A percentile compares a stretch with the other conserved stretches of the same genome.
phyloP scores from a whole-genome alignment of 1,140 invertebrate genomes.

The Eurosta solidaginis region DNA sequence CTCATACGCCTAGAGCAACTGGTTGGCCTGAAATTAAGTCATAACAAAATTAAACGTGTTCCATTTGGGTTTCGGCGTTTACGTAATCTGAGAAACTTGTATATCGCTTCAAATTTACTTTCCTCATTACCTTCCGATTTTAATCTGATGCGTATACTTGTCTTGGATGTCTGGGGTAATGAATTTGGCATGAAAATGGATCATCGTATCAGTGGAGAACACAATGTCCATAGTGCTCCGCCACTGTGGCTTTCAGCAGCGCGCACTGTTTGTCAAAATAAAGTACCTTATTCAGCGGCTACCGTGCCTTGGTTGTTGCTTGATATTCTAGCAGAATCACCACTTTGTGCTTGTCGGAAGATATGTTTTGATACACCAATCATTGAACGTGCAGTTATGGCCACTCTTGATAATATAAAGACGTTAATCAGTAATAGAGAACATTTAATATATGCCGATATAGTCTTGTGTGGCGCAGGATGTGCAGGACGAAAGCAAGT shows the following conservation, averaged over 20 bases:
- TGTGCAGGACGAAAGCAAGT: conserved; percentile 34
- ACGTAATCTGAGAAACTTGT: conserved; percentile 61
- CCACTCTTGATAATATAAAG: conserved; percentile 50
- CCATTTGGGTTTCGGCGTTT: conserved; percentile 69
- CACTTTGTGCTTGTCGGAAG: conserved; percentile 51
- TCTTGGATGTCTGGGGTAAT: conserved; percentile 55
- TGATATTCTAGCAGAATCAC: conserved; percentile 49
- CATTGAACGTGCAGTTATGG: conserved; percentile 44
- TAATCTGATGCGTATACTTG: conserved; percentile 45
- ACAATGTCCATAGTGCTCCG: not conserved
- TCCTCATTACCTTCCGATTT: conserved; percentile 59
- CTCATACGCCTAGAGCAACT: conserved; percentile 62
- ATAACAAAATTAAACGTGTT: conserved; percentile 66
- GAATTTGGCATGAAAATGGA: conserved; percentile 39
- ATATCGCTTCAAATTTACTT: conserved; percentile 63
- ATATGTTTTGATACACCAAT: conserved; percentile 44
- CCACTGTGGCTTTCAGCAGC: conserved; percentile 49
- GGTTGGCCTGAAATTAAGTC: conserved; percentile 67
- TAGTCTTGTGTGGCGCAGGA: conserved; percentile 46
- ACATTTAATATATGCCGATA: conserved; percentile 52
- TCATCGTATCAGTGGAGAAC: not conserved
- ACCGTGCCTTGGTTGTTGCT: conserved; percentile 49
- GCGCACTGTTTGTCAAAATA: conserved; percentile 40
- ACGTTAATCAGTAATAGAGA: conserved; percentile 53
- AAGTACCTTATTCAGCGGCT: conserved; percentile 40